A percentile compares a stretch with the other conserved stretches of the same genome.
phyloP scores from a whole-genome alignment of 2,797 vertebrate species.

The Silurus lanzhouensis region DNA sequence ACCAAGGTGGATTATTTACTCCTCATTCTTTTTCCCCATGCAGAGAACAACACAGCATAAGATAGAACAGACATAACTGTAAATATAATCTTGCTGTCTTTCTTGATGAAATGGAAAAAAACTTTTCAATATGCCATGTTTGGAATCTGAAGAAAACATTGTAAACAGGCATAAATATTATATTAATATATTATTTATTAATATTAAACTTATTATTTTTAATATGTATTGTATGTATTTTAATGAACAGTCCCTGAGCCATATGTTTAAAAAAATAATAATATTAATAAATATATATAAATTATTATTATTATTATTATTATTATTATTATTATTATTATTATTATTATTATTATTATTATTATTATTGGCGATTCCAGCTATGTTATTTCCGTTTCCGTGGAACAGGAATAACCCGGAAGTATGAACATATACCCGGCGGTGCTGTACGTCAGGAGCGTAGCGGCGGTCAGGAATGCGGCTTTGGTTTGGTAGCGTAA shows the following conservation, averaged over 20 bases:
- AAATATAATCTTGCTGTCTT: background rate
- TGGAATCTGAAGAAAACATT: background rate
- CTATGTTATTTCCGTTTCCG: background rate
- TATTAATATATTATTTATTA: background rate
- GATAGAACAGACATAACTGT: background rate
- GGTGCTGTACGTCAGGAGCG: background rate
- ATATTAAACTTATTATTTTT: too few species aligned
- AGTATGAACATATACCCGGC: background rate
- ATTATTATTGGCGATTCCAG: background rate
- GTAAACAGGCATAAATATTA: background rate
- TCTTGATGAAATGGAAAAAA: background rate
- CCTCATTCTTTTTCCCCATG: background rate
- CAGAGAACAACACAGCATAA: too few species aligned
- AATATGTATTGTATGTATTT: too few species aligned
- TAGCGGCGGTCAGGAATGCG: slow-evolving; percentile 1
- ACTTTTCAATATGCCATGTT: background rate
- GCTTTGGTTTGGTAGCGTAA: background rate
- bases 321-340: too few species aligned
- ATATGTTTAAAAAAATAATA: too few species aligned
- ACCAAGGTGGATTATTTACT: background rate
- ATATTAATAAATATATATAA: background rate
- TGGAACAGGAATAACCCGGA: background rate
- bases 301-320: background rate
- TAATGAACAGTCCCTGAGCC: too few species aligned
- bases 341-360: background rate